Evolutionary conservation across 2,888 invertebrate species (phyloP).

Genomic region (Heliconius charithonia): DNA sequence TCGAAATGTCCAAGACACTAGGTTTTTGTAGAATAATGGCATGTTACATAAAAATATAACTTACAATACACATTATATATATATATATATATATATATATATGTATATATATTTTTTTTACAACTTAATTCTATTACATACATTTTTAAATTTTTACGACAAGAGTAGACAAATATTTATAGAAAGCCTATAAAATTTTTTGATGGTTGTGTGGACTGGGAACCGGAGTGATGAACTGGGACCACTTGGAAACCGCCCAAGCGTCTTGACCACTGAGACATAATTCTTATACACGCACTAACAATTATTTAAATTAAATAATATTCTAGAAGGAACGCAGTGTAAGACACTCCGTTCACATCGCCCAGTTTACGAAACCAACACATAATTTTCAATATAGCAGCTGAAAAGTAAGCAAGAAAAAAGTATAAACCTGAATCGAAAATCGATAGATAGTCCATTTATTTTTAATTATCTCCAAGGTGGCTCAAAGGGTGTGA

Average conservation of each 20-base stretch:
- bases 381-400: neutral
- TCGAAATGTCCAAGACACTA: conserved; percentile 11
- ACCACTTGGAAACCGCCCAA: no score
- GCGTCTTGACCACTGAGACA: neutral
- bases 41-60: neutral
- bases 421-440: neutral
- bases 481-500: conserved; percentile 6
- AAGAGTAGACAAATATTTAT: no score
- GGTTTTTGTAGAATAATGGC: neutral
- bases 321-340: no score
- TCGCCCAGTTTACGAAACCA: neutral
- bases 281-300: no score
- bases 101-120: no score
- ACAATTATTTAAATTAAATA: no score
- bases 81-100: no score
- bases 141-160: no score
- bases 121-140: neutral
- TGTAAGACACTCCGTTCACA: neutral
- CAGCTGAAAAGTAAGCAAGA: neutral
- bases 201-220: no score
- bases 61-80: no score
- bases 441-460: neutral
- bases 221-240: no score
- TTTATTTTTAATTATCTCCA: conserved; percentile 6
- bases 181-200: no score